phyloP scores from a whole-genome alignment of 1,140 invertebrate species.

The Zaprionus gabonicus region DNA sequence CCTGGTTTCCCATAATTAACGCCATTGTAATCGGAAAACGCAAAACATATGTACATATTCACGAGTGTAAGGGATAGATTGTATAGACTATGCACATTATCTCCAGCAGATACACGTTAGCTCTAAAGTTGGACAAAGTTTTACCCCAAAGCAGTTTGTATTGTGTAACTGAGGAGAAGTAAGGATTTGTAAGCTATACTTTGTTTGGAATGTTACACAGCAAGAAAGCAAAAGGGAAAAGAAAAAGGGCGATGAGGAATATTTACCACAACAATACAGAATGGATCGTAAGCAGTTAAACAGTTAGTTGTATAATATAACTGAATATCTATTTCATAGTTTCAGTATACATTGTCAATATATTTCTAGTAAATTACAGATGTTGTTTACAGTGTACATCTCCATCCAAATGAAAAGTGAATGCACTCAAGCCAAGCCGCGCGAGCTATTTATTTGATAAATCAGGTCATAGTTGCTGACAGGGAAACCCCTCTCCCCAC shows the following conservation, averaged over 20 bases:
- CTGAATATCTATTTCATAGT: no score
- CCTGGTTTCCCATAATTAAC: conserved; percentile 74
- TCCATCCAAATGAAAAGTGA: conserved; percentile 67
- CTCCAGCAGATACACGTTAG: conserved; percentile 7
- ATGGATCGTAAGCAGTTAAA: no score
- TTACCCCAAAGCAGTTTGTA: conserved; percentile 2
- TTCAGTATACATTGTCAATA: neutral
- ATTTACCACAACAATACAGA: no score
- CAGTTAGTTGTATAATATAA: no score
- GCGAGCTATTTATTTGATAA: conserved; percentile 78
- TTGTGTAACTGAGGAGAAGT: neutral
- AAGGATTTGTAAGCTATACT: neutral
- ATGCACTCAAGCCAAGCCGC: conserved; percentile 66
- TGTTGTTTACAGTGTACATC: conserved; percentile 48
- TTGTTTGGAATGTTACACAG: conserved; percentile 11
- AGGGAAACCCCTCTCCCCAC: conserved; percentile 22
- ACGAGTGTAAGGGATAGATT: conserved; percentile 21
- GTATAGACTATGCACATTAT: neutral
- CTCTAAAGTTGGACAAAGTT: conserved; percentile 65
- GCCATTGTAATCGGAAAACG: conserved; percentile 63
- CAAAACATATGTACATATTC: conserved; percentile 33
- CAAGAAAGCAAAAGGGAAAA: neutral
- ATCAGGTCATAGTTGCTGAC: conserved; percentile 78
- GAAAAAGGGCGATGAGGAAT: no score
- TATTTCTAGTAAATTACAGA: neutral